Conservation (phyloP, 1,140 invertebrate genomes). For the Dinoponera quadriceps region DNA sequence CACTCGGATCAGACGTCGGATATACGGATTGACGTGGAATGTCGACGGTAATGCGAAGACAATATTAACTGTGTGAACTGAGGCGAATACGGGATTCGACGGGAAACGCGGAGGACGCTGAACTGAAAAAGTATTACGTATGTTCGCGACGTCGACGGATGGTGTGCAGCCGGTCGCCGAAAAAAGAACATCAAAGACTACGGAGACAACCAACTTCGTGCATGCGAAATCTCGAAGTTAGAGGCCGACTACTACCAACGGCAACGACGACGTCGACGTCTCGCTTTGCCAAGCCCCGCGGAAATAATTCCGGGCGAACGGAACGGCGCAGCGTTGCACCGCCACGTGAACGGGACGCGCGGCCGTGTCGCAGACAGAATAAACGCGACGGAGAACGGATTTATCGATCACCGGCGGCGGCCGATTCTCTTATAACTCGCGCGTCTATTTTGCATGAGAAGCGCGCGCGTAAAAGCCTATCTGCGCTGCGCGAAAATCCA, state of each 20-base stretch:
- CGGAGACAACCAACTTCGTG: conserved; percentile 52
- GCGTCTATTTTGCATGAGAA: conserved; percentile 37
- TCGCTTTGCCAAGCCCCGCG: conserved; percentile 76
- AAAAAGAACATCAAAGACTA: conserved; percentile 61
- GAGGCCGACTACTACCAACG: conserved; percentile 24
- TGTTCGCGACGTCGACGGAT: conserved; percentile 37
- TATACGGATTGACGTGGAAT: background rate
- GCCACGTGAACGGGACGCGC: conserved; percentile 33
- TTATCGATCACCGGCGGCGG: conserved; percentile 40
- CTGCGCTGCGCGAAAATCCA: conserved; percentile 45
- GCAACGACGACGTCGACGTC: conserved; percentile 46
- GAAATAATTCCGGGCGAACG: conserved; percentile 71
- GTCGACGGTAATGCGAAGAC: background rate
- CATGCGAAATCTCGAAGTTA: conserved; percentile 53
- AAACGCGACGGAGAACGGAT: conserved; percentile 46
- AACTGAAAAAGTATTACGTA: conserved; percentile 40
- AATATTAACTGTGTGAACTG: conserved; percentile 1
- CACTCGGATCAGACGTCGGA: background rate
- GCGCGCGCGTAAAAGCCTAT: conserved; percentile 18
- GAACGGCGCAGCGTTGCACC: conserved; percentile 23
- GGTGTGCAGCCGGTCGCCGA: conserved; percentile 20
- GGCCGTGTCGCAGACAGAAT: conserved; percentile 21
- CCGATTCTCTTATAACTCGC: conserved; percentile 32
- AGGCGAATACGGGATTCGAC: background rate
- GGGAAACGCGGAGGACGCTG: background rate